Evolutionary conservation across 2,888 invertebrate species (phyloP).

Genomic region (Torymus texanus): DNA sequence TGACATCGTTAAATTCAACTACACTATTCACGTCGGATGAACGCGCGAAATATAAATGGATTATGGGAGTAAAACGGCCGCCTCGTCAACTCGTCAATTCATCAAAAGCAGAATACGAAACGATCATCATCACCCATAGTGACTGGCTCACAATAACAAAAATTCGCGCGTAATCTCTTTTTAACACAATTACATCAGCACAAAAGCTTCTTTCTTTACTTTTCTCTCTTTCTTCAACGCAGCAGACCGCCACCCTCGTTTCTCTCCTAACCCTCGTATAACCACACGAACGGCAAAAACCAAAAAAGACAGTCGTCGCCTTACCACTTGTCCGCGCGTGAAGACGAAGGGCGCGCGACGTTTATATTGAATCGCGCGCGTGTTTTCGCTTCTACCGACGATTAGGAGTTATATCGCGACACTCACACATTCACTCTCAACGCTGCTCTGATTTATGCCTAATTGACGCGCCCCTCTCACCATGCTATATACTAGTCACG

Average conservation of each 20-base stretch:
- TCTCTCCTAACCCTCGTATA: not conserved
- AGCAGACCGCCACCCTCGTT: not conserved
- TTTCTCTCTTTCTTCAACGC: not conserved
- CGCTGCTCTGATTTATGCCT: slow-evolving; percentile 45
- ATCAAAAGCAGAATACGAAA: not conserved
- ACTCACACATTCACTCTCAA: not conserved
- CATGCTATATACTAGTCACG: not conserved
- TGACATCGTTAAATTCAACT: too few species aligned
- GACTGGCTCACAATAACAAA: not conserved
- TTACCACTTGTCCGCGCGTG: not conserved
- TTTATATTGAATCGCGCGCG: slow-evolving; percentile 7
- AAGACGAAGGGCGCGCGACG: not conserved
- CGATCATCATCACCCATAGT: not conserved
- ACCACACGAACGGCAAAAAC: too few species aligned
- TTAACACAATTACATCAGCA: slow-evolving; percentile 20
- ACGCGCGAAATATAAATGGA: too few species aligned
- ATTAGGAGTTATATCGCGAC: too few species aligned
- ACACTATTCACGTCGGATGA: too few species aligned
- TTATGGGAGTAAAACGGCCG: too few species aligned
- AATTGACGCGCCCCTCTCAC: slow-evolving; percentile 37
- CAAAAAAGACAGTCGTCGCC: not conserved
- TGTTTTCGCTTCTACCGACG: not conserved
- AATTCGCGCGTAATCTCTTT: slow-evolving; percentile 2
- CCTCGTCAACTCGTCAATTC: too few species aligned
- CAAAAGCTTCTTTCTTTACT: not conserved